phyloP scores from a whole-genome alignment of 2,797 vertebrate genomes.

The Alosa sapidissima region DNA sequence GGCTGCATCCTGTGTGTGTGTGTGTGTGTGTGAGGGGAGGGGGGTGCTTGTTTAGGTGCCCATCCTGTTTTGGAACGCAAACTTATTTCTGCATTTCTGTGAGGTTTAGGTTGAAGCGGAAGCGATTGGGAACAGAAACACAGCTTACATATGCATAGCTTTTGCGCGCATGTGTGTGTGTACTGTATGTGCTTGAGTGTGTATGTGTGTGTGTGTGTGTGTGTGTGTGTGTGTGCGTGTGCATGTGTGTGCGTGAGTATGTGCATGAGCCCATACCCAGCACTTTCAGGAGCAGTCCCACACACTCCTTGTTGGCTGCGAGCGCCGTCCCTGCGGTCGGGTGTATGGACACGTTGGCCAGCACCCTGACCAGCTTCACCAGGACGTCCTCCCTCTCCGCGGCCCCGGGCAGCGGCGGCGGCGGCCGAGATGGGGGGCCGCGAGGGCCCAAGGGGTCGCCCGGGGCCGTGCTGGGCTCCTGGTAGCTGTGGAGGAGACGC shows the following conservation, averaged over 20 bases:
- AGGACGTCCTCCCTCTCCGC: slow-evolving; percentile 82
- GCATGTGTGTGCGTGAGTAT: background rate
- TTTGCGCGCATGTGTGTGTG: slow-evolving; percentile 24
- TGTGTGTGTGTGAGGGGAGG: background rate
- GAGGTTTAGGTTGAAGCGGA: background rate
- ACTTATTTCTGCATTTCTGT: background rate
- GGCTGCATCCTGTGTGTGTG: slow-evolving; percentile 3
- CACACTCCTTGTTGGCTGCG: slow-evolving; percentile 67
- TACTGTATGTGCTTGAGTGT: background rate
- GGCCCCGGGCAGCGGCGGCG: background rate
- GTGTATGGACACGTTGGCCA: slow-evolving; percentile 90
- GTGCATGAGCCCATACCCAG: slow-evolving; percentile 76
- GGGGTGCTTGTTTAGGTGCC: background rate
- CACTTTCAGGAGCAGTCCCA: slow-evolving; percentile 79
- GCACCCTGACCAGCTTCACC: slow-evolving; percentile 87
- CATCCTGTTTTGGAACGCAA: background rate
- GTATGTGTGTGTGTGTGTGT: background rate
- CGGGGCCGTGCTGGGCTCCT: slow-evolving; percentile 59
- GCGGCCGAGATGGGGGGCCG: background rate
- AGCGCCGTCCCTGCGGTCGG: slow-evolving; percentile 75
- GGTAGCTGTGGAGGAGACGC: slow-evolving; percentile 78
- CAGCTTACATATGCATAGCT: background rate
- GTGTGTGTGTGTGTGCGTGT: background rate
- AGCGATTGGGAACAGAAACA: background rate
- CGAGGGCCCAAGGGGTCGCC: slow-evolving; percentile 12